Base-by-base conservation (phyloP, 1,140 invertebrate genomes). In the Trichonephila inaurata region DNA sequence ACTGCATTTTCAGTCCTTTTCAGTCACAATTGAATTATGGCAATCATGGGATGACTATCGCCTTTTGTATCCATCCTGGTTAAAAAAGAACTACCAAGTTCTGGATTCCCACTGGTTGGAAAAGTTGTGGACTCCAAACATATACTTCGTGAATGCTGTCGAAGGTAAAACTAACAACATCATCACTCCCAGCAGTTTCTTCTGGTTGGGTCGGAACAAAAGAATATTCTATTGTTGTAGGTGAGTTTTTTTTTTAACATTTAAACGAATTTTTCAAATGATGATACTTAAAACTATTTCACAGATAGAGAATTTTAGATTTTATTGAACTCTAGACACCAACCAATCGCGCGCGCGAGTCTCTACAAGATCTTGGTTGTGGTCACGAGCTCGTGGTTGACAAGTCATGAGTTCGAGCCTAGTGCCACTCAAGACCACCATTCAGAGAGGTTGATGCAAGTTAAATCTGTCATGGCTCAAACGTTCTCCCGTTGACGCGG, bases 111-210 rank as follows among this genome's bases (percentile, higher is more conserved):
- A 51, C 0, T 95, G 94, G 94, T 61, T 24, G 0, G 87, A 89
- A 0, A 77, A 92, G 44, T 19, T 95, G 3, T 95, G 94, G 94
- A 93, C 85, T 44, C 94, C 94, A 6, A 94, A 94, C n/a, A 60
- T 91, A 8, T 95, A 95, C 51, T 95, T 95, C 86, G 44, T 89
- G 58, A 95, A 95, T 66, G 94, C 94, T 12, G 86, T 94, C 0
- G 88, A 91, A 18, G 94, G 94, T 14, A 89, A 89, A 89, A 12
- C 92, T 19, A 64, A 94, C 19, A 88, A 92, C n/a, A 89, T 92
- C 21, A 92, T 94, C 28, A 82, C 69, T 2, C 94, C 94, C 0
- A 92, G 90, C 24, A 91, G 88, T 24, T 94, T 91, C 33, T 82
- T 94, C 16, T 91, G 89, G 89, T 1, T 94, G 10, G 72, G n/a